A percentile compares a stretch with the other conserved stretches of the same genome.
Conservation (phyloP, 1,140 invertebrate species). For the Lethrus apterus region DNA sequence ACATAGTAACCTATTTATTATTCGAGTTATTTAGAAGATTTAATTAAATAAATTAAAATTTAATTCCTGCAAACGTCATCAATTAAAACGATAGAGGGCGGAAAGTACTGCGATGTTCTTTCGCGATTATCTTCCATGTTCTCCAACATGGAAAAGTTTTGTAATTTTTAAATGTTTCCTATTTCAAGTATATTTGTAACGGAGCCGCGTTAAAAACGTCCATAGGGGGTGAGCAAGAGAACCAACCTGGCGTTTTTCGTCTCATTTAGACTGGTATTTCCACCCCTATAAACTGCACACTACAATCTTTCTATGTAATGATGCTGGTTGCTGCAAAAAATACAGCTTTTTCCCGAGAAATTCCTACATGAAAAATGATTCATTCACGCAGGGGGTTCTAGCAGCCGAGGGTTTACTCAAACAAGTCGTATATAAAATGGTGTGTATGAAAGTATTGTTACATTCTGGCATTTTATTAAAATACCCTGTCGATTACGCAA, state of each 20-base stretch:
- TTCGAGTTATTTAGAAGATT: too few species aligned
- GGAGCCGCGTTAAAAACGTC: not conserved
- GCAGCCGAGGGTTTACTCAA: not conserved
- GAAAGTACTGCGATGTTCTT: not conserved
- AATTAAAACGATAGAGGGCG: too few species aligned
- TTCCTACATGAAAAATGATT: not conserved
- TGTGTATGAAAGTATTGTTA: constrained; percentile 1
- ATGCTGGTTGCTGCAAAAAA: constrained; percentile 3
- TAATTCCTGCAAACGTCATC: too few species aligned
- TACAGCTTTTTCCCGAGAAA: not conserved
- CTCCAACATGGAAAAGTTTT: too few species aligned
- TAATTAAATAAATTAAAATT: too few species aligned
- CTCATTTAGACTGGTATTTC: not conserved
- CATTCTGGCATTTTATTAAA: too few species aligned
- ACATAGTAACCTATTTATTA: too few species aligned
- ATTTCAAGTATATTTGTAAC: not conserved
- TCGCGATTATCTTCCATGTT: too few species aligned
- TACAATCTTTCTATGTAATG: constrained; percentile 6
- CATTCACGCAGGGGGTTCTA: not conserved
- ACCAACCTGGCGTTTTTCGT: not conserved
- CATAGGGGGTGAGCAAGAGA: not conserved
- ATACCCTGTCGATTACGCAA: too few species aligned
- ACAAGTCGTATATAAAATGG: not conserved
- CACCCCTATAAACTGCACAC: constrained; percentile 4
- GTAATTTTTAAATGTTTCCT: not conserved